Evolutionary conservation across 1,140 invertebrate species (phyloP).

Genomic region (Calephelis nemesis): DNA sequence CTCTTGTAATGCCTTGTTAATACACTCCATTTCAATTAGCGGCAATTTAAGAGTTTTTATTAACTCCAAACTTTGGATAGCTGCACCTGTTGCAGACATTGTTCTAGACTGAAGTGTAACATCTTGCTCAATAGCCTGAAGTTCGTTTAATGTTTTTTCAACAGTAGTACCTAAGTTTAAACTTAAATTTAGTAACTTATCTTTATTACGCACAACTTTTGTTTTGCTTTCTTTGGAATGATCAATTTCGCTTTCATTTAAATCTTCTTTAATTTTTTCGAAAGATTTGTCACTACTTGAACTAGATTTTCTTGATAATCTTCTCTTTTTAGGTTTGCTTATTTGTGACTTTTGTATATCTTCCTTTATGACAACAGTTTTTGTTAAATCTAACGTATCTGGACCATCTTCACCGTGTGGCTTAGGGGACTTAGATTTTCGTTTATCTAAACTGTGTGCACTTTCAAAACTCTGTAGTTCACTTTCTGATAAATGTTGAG

Average conservation of each 20-base stretch:
- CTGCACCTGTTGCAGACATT: constrained; percentile 82
- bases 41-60: constrained; percentile 82
- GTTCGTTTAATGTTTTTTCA: constrained; percentile 63
- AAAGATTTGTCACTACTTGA: constrained; percentile 68
- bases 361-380: constrained; percentile 57
- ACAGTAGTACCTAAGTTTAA: constrained; percentile 27
- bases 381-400: constrained; percentile 52
- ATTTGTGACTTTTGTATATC: constrained; percentile 47
- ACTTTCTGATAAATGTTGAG: constrained; percentile 73
- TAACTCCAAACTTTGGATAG: constrained; percentile 83
- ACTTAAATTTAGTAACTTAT: background rate
- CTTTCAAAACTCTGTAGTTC: constrained; percentile 82
- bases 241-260: constrained; percentile 41
- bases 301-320: constrained; percentile 74
- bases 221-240: constrained; percentile 22
- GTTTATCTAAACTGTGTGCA: constrained; percentile 79
- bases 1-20: constrained; percentile 74
- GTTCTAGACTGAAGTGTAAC: constrained; percentile 81
- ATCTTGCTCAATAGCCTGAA: constrained; percentile 81
- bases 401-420: constrained; percentile 47
- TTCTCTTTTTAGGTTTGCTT: constrained; percentile 54
- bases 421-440: constrained; percentile 57
- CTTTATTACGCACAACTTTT: background rate
- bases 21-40: constrained; percentile 82
- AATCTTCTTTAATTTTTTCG: constrained; percentile 55